A percentile compares a stretch with the other conserved stretches of the same genome.
phyloP scores from a whole-genome alignment of 1,140 invertebrate species.

The Pararge aegeria region DNA sequence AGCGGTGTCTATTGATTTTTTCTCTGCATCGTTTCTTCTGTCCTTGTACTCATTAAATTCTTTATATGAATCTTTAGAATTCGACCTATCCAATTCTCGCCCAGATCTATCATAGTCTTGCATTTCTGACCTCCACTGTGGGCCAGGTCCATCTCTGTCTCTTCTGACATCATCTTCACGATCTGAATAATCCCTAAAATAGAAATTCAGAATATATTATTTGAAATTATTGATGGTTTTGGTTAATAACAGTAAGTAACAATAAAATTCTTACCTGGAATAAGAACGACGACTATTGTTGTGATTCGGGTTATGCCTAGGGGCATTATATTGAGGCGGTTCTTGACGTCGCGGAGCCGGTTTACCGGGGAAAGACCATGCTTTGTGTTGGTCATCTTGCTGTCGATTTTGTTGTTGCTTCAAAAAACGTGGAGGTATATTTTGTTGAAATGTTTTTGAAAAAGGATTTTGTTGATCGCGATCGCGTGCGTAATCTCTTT shows the following conservation, averaged over 20 bases:
- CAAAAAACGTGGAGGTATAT: conserved; percentile 92
- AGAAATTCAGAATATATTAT: neutral
- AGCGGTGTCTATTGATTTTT: conserved; percentile 58
- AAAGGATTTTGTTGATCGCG: conserved; percentile 77
- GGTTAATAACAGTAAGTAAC: no score
- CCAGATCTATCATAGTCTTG: conserved; percentile 70
- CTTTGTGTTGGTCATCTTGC: conserved; percentile 64
- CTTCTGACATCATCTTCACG: conserved; percentile 71
- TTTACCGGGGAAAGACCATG: conserved; percentile 64
- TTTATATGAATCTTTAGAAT: conserved; percentile 74
- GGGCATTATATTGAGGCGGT: conserved; percentile 58
- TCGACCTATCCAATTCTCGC: conserved; percentile 71
- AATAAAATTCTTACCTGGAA: conserved; percentile 56
- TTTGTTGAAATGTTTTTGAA: conserved; percentile 87
- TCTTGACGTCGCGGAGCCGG: conserved; percentile 72
- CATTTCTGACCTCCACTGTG: conserved; percentile 74
- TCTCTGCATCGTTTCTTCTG: conserved; percentile 66
- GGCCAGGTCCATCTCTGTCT: conserved; percentile 65
- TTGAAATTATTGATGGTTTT: neutral
- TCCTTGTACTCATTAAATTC: conserved; percentile 66
- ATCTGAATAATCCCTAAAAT: conserved; percentile 69
- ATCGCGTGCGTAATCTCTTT: conserved; percentile 7
- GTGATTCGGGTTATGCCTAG: conserved; percentile 52
- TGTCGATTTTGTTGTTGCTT: conserved; percentile 84
- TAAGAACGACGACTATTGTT: conserved; percentile 65